Conservation (phyloP, 2,888 invertebrate genomes). For the Lithophane leautieri region DNA sequence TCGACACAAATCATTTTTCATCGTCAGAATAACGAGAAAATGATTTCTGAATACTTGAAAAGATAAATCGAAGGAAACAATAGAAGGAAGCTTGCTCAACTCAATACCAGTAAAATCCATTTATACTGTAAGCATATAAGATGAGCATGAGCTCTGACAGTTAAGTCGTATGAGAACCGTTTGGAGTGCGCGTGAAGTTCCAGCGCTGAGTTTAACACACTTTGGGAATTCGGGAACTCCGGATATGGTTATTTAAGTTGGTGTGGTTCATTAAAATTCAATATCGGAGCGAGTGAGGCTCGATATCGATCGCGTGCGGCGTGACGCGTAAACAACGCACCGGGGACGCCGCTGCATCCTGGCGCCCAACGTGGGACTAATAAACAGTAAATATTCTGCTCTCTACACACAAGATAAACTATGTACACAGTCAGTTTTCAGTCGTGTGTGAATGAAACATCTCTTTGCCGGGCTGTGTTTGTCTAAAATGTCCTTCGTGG, state of each 20-base stretch:
- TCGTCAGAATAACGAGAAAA: not conserved
- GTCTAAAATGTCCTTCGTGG: conserved; percentile 26
- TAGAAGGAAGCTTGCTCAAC: conserved; percentile 12
- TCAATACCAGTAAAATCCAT: conserved; percentile 68
- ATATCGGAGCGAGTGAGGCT: conserved; percentile 74
- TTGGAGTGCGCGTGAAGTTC: conserved; percentile 65
- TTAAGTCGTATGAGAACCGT: conserved; percentile 77
- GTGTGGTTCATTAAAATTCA: conserved; percentile 82
- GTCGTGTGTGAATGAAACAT: conserved; percentile 58
- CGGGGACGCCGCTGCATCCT: conserved; percentile 62
- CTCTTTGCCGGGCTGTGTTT: conserved; percentile 21
- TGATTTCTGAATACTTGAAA: not conserved
- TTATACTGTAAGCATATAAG: conserved; percentile 71
- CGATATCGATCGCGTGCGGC: conserved; percentile 76
- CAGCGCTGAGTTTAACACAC: conserved; percentile 69
- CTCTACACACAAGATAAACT: conserved; percentile 32
- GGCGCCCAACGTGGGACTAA: conserved; percentile 62
- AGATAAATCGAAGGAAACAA: not conserved
- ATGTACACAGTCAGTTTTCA: conserved; percentile 40
- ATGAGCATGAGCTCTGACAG: conserved; percentile 74
- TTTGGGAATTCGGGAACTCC: conserved; percentile 70
- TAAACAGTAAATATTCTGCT: conserved; percentile 60
- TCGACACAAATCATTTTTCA: not conserved
- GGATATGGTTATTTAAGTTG: conserved; percentile 75
- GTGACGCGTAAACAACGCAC: conserved; percentile 71